phyloP scores from a whole-genome alignment of 2,113 vertebrate genomes.

The Oxyruncus cristatus region DNA sequence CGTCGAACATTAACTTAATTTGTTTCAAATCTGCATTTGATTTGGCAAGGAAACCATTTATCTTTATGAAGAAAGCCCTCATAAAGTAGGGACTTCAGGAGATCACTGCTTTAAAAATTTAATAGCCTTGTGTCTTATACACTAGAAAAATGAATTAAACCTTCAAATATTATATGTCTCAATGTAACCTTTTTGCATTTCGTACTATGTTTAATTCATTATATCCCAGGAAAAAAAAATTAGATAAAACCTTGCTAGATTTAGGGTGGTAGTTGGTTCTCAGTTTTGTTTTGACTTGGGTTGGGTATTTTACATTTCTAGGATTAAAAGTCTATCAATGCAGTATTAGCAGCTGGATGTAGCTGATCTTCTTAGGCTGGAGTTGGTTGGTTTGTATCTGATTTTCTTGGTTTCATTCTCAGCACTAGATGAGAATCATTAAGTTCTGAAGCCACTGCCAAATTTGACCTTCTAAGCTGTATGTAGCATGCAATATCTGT shows the following conservation, averaged over 20 bases:
- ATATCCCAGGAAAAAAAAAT: slow-evolving; percentile 37
- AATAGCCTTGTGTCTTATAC: slow-evolving; percentile 85
- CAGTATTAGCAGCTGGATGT: not conserved
- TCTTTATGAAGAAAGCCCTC: slow-evolving; percentile 89
- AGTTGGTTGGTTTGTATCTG: not conserved
- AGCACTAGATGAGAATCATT: not conserved
- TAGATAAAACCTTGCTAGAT: slow-evolving; percentile 50
- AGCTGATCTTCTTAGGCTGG: not conserved
- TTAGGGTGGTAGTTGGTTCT: slow-evolving; percentile 24
- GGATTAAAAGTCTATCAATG: slow-evolving; percentile 34
- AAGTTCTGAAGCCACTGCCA: not conserved
- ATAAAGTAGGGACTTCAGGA: slow-evolving; percentile 86
- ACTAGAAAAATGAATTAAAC: slow-evolving; percentile 86
- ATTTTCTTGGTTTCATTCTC: not conserved
- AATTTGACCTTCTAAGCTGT: not conserved
- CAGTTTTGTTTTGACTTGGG: slow-evolving; percentile 12
- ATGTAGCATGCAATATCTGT: not conserved
- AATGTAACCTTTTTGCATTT: slow-evolving; percentile 83
- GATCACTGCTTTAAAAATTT: slow-evolving; percentile 85
- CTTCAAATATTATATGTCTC: slow-evolving; percentile 84
- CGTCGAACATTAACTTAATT: slow-evolving; percentile 86
- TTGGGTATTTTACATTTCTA: not conserved
- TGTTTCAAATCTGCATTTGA: slow-evolving; percentile 91
- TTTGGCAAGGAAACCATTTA: slow-evolving; percentile 90
- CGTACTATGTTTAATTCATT: slow-evolving; percentile 83